These are phyloP conservation scores for Hypanus sabinus DNA, from an alignment of 2,113 vertebrate species.

Conservation along the genomic window DNA sequence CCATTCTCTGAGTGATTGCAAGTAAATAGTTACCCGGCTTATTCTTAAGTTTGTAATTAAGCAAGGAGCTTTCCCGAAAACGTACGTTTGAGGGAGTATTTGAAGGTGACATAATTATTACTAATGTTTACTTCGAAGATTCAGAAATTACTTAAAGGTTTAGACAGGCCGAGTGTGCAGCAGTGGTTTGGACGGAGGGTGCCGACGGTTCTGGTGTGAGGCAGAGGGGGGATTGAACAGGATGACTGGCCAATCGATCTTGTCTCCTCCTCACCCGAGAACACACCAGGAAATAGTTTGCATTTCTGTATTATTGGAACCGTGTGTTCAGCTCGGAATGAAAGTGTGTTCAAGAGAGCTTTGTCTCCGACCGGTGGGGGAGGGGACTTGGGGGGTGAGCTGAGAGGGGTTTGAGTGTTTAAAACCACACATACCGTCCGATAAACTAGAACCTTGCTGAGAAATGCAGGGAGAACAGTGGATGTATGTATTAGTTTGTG, in stretches of 20 bases:
- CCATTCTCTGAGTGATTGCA: neutral
- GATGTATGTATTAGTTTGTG: too few species aligned
- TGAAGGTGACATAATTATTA: neutral
- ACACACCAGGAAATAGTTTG: slow-evolving; percentile 24
- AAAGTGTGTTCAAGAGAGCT: neutral
- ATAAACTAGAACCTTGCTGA: too few species aligned
- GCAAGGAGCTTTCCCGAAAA: neutral
- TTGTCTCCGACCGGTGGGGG: neutral
- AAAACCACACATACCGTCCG: too few species aligned
- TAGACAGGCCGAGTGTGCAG: too few species aligned
- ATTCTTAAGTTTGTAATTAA: neutral
- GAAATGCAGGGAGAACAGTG: too few species aligned
- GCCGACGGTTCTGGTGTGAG: neutral
- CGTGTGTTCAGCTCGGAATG: neutral
- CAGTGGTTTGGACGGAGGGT: neutral
- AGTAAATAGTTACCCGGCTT: neutral
- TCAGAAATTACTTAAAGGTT: too few species aligned
- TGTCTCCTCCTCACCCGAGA: neutral
- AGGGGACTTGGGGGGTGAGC: too few species aligned
- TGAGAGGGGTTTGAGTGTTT: too few species aligned
- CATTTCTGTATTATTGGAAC: neutral
- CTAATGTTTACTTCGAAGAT: neutral
- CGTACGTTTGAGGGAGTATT: neutral
- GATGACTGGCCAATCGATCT: neutral
- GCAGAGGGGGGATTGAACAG: neutral